phyloP scores from a whole-genome alignment of 2,888 invertebrate species.

The Spisula solida region DNA sequence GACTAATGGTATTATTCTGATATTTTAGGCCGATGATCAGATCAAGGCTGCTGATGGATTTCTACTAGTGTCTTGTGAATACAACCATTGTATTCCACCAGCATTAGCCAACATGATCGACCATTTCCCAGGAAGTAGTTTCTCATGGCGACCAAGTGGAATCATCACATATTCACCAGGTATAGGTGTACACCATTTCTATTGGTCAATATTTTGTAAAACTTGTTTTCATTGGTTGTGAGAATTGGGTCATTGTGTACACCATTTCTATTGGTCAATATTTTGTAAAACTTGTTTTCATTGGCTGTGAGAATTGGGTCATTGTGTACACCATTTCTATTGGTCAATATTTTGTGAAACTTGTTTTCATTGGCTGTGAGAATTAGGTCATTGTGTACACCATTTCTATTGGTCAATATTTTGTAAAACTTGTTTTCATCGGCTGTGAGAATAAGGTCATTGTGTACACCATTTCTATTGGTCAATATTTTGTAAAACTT shows the following conservation, averaged over 20 bases:
- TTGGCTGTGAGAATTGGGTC: neutral
- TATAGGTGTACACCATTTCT: constrained; percentile 40
- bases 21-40: constrained; percentile 72
- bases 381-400: too few species aligned
- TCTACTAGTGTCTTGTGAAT: constrained; percentile 87
- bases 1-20: too few species aligned
- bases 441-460: too few species aligned
- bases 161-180: constrained; percentile 85
- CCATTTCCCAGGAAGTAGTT: constrained; percentile 88
- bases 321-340: neutral
- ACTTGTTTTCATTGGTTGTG: neutral
- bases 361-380: too few species aligned
- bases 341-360: too few species aligned
- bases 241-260: neutral
- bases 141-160: constrained; percentile 84
- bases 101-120: constrained; percentile 88
- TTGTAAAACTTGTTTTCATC: too few species aligned
- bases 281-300: neutral
- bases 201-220: too few species aligned
- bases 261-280: neutral
- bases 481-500: too few species aligned
- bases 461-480: too few species aligned
- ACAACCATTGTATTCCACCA: constrained; percentile 88
- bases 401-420: too few species aligned
- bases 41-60: constrained; percentile 86